Base-by-base conservation (phyloP, 2,797 vertebrate species). In the Clarias platycephalus region DNA sequence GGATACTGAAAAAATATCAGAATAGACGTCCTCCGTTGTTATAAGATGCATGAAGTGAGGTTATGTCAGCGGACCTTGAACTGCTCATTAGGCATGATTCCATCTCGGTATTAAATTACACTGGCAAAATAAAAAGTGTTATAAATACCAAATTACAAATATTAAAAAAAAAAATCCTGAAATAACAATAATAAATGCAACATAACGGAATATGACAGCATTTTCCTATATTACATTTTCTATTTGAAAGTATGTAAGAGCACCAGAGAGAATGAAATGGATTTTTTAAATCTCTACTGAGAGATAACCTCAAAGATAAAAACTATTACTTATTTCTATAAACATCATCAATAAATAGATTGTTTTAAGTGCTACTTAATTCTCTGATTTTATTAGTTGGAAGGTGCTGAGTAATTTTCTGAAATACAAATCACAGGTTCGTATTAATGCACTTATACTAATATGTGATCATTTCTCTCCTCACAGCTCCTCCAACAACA, bases 1-100 rank as follows among this genome's bases (percentile, higher is more conserved):
- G 79, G 78, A 81, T 53, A 81, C 58, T 78, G 74, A 58, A 78
- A 53, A 83, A 44, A 68, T 20, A 77, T 60, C 71, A 68, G 63
- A 82, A 77, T 28, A n/a, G 8, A 34, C 26, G 63, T 66, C 55
- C 71, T 49, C 34, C 13, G 22, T 53, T 80, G 26, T 64, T 81
- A 40, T 55, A 49, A 16, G 40, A 68, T 76, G 74, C 57, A 66
- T 78, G 28, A 60, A 44, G 75, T 72, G 57, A 37, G 53, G 83
- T 22, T 81, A 57, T 75, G 20, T 37, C 63, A 84, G 68, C 16
- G 10, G 28, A 55, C 18, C 31, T 44, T 68, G 28, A 64, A 40
- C 53, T 57, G 71, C n/a, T 26, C 71, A 58, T 77, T 62, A 79
- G 58, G 31, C 57, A 37, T n/a, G 57, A 40, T 77, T 78, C 72